phyloP scores from a whole-genome alignment of 2,888 invertebrate species.

The Branchipolynoe longqiensis region DNA sequence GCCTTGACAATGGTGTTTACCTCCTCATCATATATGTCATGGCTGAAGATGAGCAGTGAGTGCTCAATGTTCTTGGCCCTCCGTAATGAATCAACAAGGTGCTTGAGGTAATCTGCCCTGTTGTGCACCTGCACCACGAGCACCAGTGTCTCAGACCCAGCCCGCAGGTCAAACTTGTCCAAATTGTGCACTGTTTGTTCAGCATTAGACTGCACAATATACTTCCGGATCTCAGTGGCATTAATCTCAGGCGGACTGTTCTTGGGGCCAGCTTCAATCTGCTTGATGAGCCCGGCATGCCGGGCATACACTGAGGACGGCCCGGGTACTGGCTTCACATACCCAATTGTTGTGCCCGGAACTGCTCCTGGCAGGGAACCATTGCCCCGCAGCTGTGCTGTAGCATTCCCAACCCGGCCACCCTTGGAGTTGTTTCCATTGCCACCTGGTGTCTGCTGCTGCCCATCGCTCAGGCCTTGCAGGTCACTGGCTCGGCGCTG shows the following conservation, averaged over 20 bases:
- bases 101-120: slow-evolving; percentile 94
- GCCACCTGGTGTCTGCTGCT: too few species aligned
- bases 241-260: slow-evolving; percentile 47
- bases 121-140: slow-evolving; percentile 92
- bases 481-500: neutral
- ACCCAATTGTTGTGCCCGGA: too few species aligned
- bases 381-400: too few species aligned
- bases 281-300: neutral
- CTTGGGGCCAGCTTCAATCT: neutral
- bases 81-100: slow-evolving; percentile 94
- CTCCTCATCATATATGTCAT: slow-evolving; percentile 95
- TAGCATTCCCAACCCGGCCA: neutral
- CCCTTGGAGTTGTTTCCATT: neutral
- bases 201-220: slow-evolving; percentile 50
- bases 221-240: slow-evolving; percentile 47
- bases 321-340: too few species aligned
- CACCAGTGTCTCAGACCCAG: slow-evolving; percentile 46
- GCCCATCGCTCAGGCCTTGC: neutral
- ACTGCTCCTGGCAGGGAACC: too few species aligned
- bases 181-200: slow-evolving; percentile 45
- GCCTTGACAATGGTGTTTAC: slow-evolving; percentile 94
- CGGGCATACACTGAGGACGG: neutral
- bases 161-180: slow-evolving; percentile 55
- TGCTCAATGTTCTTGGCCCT: slow-evolving; percentile 94
- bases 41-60: slow-evolving; percentile 95